Base-by-base conservation (phyloP, 2,888 invertebrate species). In the Polymixis flavicincta region DNA sequence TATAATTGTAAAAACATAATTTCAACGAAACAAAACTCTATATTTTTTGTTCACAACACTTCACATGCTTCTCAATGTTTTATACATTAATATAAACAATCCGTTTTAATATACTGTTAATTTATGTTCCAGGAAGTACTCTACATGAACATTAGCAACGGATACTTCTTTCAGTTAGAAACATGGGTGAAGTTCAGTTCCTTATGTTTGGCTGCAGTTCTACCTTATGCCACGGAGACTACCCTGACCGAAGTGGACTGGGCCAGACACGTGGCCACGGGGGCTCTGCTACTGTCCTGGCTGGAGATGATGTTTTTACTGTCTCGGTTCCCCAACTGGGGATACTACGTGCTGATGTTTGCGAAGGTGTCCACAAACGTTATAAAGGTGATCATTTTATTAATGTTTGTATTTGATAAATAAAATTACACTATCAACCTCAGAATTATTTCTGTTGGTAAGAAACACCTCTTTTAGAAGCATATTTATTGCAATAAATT, bases 301-400 rank as follows among this genome's bases (percentile, higher is more conserved):
- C 86, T 97, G 13, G 97, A 97, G 84, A 93, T 97, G 87, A 97
- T 97, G 95, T 97, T 97, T 73, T 89, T 97, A 2, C 89, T 97
- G 3, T 97, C 97, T 0, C 92, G 97, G 67, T 97, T 97, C 76
- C 97, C 97, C 0, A 96, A 95, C 64, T 97, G 96, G 94, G 97
- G 97, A 2, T 97, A 97, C 85, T 97, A 97, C 90, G 97, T 97
- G 2, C 94, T 97, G 13, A 97, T 97, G 97, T 97, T 97, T 90
- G 96, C 96, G n/a, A 97, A 97, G 85, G 97, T 97, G 1, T 96
- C 97, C 1, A 90, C 94, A 1, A 97, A 97, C 90, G 96, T 97
- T 69, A 85, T 97, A 11, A 97, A 97, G 93, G 97, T 97, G 89
- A 81, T 28, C 0, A 25, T 22, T 42, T 57, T 22, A 54, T 42